Percentiles rank a stretch among this genome's conserved stretches.
Evolutionary conservation across 2,888 invertebrate species (phyloP).

Genomic region (Mayetiola destructor): DNA sequence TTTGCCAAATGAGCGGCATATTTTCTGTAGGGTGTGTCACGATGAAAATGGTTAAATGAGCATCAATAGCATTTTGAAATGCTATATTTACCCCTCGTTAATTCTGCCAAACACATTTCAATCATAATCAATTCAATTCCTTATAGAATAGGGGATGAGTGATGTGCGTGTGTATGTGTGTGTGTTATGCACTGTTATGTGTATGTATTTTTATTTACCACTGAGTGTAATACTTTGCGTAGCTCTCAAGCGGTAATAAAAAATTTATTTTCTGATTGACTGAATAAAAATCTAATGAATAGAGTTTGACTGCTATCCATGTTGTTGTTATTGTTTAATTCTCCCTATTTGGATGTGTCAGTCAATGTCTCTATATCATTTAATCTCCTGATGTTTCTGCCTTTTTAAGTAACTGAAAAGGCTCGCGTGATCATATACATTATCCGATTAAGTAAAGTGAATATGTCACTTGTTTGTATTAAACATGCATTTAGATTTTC

Average conservation of each 20-base stretch:
- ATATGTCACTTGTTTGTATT: constrained; percentile 41
- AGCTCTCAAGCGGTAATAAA: constrained; percentile 3
- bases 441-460: constrained; percentile 47
- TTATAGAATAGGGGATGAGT: not conserved
- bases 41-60: not conserved
- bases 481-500: not conserved
- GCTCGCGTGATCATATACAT: constrained; percentile 24
- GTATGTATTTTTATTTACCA: not conserved
- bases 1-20: not conserved
- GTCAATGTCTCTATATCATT: too few species aligned
- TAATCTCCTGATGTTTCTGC: not conserved
- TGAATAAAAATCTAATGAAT: constrained; percentile 13
- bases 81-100: constrained; percentile 1
- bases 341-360: too few species aligned
- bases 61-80: not conserved
- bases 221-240: not conserved
- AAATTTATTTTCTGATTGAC: constrained; percentile 14
- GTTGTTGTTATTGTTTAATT: not conserved
- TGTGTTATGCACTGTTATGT: not conserved
- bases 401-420: constrained; percentile 19
- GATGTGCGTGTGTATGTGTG: not conserved
- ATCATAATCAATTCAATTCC: constrained; percentile 10
- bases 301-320: constrained; percentile 12
- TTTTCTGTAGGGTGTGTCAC: not conserved
- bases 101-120: constrained; percentile 11